Base-by-base conservation (phyloP, 2,797 vertebrate species). In the Chaunax sp. region DNA sequence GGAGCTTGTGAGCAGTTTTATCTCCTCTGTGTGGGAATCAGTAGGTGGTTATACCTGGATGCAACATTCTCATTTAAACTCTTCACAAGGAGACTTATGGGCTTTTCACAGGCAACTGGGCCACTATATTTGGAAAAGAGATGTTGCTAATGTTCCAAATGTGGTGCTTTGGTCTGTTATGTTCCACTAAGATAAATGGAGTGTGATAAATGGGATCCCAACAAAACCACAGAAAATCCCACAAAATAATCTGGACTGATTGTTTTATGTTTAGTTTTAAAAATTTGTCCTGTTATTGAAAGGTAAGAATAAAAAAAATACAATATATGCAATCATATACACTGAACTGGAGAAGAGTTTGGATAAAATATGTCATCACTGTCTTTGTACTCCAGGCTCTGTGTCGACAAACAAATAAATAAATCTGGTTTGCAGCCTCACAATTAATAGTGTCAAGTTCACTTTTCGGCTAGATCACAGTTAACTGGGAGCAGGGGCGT, bases 311-410 rank as follows among this genome's bases (percentile, higher is more conserved):
- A 13, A 37, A 37, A 13, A 37, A 37, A n/a, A 30, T 4, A 35
- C 50, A 69, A 41, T 16, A 70, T 14, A 50, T 47, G 40, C 43
- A 52, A 44, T n/a, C n/a, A n/a, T n/a, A n/a, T n/a, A 72, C 20
- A 38, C n/a, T 64, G 18, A 55, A 61, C 53, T 57, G 54, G n/a
- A 69, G 53, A 37, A 3, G 35, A 9, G 16, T 40, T 65, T 63
- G 13, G 51, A 47, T 54, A 20, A 55, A 69, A 65, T 37, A 19
- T 59, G 12, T 28, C 40, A 63, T 38, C 6, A 33, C 5, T 53
- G 16, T 54, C 13, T 57, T 11, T 15, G n/a, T 49, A 12, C 46
- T 43, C 23, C 66, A 65, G 8, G 20, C 18, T 69, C 20, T 47
- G 26, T 55, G 30, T 58, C 28, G n/a, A n/a, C n/a, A n/a, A n/a